Base-by-base conservation (phyloP, 2,797 vertebrate genomes). In the Lateolabrax maculatus region DNA sequence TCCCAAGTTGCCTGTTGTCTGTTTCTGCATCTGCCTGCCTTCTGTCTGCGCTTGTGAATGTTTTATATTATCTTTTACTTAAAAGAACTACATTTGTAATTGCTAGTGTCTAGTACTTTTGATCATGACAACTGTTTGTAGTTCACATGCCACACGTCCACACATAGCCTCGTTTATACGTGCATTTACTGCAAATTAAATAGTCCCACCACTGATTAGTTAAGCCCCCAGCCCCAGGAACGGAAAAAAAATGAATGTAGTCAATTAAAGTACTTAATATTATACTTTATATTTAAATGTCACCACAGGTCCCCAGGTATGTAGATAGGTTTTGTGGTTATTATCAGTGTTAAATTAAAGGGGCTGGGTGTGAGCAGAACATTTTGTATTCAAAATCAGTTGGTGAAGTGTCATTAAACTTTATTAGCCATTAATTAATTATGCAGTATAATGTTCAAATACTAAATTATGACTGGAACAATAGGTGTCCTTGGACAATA, bases 221-320 rank as follows among this genome's bases (percentile, higher is more conserved):
- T 19, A 15, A 43, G 18, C 13, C 23, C 2, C 21, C 29, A n/a
- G 44, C 29, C 23, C 6, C 9, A 19, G 25, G 1, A 46, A 21
- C n/a, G 36, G 51, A 19, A 55, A 53, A 16, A 53, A 4, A 25
- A 25, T 21, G 6, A 56, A 61, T 57, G 55, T n/a, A 57, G 16
- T 9, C n/a, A 23, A 60, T 60, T 41, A 25, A 39, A 21, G n/a
- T n/a, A 3, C 16, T 18, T 19, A 23, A 9, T 61, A 63, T 5
- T 41, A n/a, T 48, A 9, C 46, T 34, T 19, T 53, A 53, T 25
- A 18, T 29, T 53, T 29, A 16, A 53, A 29, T 64, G 19, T 61
- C 39, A 61, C 23, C 6, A 71, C 39, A 49, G 5, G 8, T 36
- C n/a, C 31, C 34, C 69, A 67, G 46, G 44, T 73, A 63, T 36